Conservation (phyloP, 2,888 invertebrate genomes). For the Aspidiotus rigidus region DNA sequence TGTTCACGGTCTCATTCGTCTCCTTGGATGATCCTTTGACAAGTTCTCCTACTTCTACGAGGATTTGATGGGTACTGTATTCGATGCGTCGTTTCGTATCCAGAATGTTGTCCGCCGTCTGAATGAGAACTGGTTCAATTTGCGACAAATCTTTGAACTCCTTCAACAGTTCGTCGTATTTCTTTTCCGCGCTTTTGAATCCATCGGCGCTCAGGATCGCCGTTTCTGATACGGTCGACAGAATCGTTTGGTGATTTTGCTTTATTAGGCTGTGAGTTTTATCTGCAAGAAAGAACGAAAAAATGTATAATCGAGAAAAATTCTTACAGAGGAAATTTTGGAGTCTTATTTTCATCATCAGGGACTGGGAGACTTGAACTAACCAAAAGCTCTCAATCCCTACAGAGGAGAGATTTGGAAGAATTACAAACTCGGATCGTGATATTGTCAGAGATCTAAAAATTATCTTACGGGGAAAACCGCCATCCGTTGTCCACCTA, state of each 20-base stretch:
- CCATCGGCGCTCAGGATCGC: conserved; percentile 50
- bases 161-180: conserved; percentile 47
- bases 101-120: conserved; percentile 73
- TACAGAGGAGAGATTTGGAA: too few relatives aligned
- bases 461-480: too few relatives aligned
- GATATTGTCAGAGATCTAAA: too few relatives aligned
- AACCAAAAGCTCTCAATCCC: too few relatives aligned
- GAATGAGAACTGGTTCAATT: conserved; percentile 66
- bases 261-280: conserved; percentile 46
- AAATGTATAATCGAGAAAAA: not conserved
- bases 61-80: conserved; percentile 72
- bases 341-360: too few relatives aligned
- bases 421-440: too few relatives aligned
- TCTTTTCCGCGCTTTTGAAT: conserved; percentile 50
- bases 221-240: conserved; percentile 52
- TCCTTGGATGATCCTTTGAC: conserved; percentile 55
- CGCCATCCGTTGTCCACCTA: too few relatives aligned
- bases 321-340: too few relatives aligned
- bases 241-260: conserved; percentile 47
- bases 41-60: conserved; percentile 62
- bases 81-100: conserved; percentile 76
- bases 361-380: too few relatives aligned
- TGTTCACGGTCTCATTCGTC: conserved; percentile 57
- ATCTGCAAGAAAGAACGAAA: conserved; percentile 10
- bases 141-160: conserved; percentile 54